Evolutionary conservation across 1,140 invertebrate genomes (phyloP).

Genomic region (Laupala kohalensis): DNA sequence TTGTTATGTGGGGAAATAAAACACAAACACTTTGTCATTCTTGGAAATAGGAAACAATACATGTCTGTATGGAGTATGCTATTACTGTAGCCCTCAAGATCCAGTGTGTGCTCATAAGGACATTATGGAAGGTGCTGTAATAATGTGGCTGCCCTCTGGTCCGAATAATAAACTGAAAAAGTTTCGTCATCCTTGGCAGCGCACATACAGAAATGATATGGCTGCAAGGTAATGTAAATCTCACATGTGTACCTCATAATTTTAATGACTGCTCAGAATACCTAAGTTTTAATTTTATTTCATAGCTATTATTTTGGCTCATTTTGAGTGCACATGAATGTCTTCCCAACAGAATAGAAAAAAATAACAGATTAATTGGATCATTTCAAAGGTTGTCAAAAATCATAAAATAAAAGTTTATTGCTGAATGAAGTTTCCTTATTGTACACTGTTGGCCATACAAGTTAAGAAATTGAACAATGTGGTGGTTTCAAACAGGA

Average conservation of each 20-base stretch:
- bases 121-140: constrained; percentile 65
- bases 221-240: constrained; percentile 46
- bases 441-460: no score
- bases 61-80: constrained; percentile 82
- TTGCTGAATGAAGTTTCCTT: no score
- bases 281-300: background rate
- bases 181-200: constrained; percentile 72
- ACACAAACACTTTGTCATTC: no score
- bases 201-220: constrained; percentile 68
- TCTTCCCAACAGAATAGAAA: background rate
- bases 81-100: constrained; percentile 70
- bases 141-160: constrained; percentile 60
- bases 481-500: no score
- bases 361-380: background rate
- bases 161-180: constrained; percentile 42
- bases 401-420: no score
- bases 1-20: no score
- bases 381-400: no score
- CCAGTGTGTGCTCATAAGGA: constrained; percentile 63
- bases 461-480: no score
- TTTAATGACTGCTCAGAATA: background rate
- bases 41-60: constrained; percentile 27
- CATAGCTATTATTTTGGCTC: background rate
- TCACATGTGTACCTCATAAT: no score
- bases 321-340: background rate